phyloP scores from a whole-genome alignment of 2,888 invertebrate genomes.

The Drosophila macrospina region DNA sequence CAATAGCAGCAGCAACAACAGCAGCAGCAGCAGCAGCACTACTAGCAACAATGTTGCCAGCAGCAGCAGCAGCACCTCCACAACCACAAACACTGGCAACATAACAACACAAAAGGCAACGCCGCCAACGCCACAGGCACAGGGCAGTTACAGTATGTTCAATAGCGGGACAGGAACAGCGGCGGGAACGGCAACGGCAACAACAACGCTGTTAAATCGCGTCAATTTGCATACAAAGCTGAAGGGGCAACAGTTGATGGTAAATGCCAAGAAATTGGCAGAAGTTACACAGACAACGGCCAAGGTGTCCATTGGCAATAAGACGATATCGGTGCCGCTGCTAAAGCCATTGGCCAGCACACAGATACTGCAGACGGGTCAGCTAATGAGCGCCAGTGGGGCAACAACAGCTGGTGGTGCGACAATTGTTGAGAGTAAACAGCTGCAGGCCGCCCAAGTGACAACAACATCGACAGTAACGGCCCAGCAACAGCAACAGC shows the following conservation, averaged over 20 bases:
- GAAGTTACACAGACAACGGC: conserved; percentile 88
- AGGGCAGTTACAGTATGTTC: conserved; percentile 57
- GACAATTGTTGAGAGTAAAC: conserved; percentile 71
- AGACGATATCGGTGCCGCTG: conserved; percentile 85
- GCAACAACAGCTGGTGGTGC: conserved; percentile 70
- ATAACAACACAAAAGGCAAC: conserved; percentile 19
- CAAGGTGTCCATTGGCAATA: conserved; percentile 85
- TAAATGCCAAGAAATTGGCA: conserved; percentile 81
- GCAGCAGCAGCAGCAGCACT: conserved; percentile 8
- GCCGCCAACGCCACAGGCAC: conserved; percentile 15
- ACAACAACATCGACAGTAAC: conserved; percentile 42
- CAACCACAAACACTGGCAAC: background rate
- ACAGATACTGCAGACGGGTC: conserved; percentile 69
- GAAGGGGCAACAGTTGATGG: conserved; percentile 76
- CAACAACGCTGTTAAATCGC: conserved; percentile 64
- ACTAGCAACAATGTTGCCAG: conserved; percentile 22
- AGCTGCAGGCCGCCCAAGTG: conserved; percentile 48
- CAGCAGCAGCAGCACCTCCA: conserved; percentile 8
- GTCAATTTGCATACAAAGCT: conserved; percentile 65
- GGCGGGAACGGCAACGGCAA: background rate
- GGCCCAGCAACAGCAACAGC: conserved; percentile 44
- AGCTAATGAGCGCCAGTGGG: conserved; percentile 60
- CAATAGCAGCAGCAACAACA: conserved; percentile 20
- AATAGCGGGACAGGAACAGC: conserved; percentile 39
- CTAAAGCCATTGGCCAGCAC: conserved; percentile 81